These are phyloP conservation scores for Hippocampus kuda DNA, from an alignment of 2,797 vertebrate species.

Conservation along the genomic window DNA sequence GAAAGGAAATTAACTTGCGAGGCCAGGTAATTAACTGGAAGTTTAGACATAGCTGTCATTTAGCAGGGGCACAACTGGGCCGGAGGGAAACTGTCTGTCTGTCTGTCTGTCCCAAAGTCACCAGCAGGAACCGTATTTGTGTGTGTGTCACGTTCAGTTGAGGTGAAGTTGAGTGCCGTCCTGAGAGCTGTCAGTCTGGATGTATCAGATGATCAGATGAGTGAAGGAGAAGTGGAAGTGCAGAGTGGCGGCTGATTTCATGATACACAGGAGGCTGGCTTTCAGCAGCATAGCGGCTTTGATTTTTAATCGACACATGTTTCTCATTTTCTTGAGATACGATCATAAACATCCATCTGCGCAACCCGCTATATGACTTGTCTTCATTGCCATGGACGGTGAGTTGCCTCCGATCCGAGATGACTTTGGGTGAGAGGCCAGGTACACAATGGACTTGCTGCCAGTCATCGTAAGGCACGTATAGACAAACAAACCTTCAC, in stretches of 20 bases:
- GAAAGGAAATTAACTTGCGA: slow-evolving; percentile 53
- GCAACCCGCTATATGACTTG: neutral
- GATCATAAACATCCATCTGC: neutral
- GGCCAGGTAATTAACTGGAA: slow-evolving; percentile 62
- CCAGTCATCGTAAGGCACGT: neutral
- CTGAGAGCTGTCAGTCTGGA: slow-evolving; percentile 14
- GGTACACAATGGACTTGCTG: neutral
- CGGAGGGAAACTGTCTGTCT: slow-evolving; percentile 32
- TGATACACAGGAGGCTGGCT: neutral
- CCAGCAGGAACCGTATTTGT: slow-evolving; percentile 39
- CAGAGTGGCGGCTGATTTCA: slow-evolving; percentile 4
- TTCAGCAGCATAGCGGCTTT: slow-evolving; percentile 4
- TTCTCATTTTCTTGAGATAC: neutral
- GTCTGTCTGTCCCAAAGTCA: slow-evolving; percentile 38
- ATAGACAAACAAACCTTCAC: neutral
- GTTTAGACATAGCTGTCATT: slow-evolving; percentile 43
- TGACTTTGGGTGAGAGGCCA: neutral
- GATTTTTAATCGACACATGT: neutral
- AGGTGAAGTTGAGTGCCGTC: slow-evolving; percentile 10
- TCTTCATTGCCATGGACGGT: neutral
- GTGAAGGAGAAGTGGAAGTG: slow-evolving; percentile 7
- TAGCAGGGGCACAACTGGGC: slow-evolving; percentile 35
- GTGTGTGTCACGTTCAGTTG: slow-evolving; percentile 25
- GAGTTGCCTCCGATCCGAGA: neutral
- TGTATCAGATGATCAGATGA: slow-evolving; percentile 18